A percentile compares a stretch with the other conserved stretches of the same genome.
phyloP scores from a whole-genome alignment of 2,888 invertebrate genomes.

The Tachystola acroxantha region DNA sequence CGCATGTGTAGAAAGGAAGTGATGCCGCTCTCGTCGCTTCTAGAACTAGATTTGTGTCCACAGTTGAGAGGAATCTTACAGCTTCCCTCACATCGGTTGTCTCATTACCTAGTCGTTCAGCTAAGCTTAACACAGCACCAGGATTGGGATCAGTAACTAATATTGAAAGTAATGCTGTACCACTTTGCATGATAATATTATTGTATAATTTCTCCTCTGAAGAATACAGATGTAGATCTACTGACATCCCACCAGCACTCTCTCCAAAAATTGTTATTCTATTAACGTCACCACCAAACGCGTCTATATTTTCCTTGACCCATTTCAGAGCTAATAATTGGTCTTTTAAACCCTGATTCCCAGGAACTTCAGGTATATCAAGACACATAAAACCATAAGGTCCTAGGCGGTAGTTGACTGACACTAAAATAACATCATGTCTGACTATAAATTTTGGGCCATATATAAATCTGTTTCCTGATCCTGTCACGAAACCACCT shows the following conservation, averaged over 20 bases:
- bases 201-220: constrained; percentile 37
- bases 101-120: constrained; percentile 18
- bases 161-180: constrained; percentile 22
- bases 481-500: constrained; percentile 15
- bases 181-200: constrained; percentile 45
- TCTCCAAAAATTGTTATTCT: constrained; percentile 19
- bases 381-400: constrained; percentile 25
- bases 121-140: constrained; percentile 17
- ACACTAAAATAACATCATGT: constrained; percentile 24
- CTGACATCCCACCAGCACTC: constrained; percentile 16
- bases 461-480: constrained; percentile 11
- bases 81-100: constrained; percentile 20
- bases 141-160: constrained; percentile 14
- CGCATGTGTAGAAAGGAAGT: too few species aligned
- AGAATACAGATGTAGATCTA: constrained; percentile 32
- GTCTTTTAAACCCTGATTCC: constrained; percentile 22
- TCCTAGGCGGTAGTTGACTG: constrained; percentile 22
- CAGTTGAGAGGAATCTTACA: constrained; percentile 19
- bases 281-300: constrained; percentile 18
- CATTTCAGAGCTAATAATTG: constrained; percentile 18
- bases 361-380: constrained; percentile 19
- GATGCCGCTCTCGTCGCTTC: neutral
- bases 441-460: constrained; percentile 21
- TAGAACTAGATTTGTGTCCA: constrained; percentile 23
- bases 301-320: constrained; percentile 19